These are phyloP conservation scores for Neomonachus schauinslandi DNA, from an alignment of 2,113 vertebrate species.

Conservation along the genomic window DNA sequence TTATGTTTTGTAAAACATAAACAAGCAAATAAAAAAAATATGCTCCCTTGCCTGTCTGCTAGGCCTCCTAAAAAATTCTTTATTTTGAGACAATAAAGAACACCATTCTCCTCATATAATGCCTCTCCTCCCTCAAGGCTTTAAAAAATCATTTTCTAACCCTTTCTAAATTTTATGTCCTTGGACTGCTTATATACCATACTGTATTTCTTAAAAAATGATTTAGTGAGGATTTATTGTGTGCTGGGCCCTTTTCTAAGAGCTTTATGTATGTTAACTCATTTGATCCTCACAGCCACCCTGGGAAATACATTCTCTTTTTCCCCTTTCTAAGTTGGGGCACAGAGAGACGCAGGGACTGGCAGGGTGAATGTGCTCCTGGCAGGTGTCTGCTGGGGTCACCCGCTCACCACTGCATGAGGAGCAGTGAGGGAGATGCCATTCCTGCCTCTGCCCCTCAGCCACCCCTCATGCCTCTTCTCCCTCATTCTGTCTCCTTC, in stretches of 20 bases:
- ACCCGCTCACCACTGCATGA: neutral
- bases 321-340: neutral
- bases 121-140: conserved; percentile 30
- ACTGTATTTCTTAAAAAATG: neutral
- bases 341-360: neutral
- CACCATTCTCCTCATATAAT: neutral
- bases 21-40: neutral
- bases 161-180: conserved; percentile 16
- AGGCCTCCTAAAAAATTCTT: neutral
- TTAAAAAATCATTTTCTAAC: conserved; percentile 48
- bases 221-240: neutral
- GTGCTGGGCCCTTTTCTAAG: neutral
- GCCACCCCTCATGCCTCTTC: accelerated
- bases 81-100: conserved; percentile 52
- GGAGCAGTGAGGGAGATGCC: neutral
- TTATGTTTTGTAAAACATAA: neutral
- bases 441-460: neutral
- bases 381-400: neutral
- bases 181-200: neutral
- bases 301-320: neutral
- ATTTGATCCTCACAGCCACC: neutral
- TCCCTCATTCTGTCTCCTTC: neutral
- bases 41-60: neutral
- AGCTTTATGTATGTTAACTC: neutral
- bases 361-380: accelerated